phyloP scores from a whole-genome alignment of 2,888 invertebrate genomes.

The Amaurobius ferox region DNA sequence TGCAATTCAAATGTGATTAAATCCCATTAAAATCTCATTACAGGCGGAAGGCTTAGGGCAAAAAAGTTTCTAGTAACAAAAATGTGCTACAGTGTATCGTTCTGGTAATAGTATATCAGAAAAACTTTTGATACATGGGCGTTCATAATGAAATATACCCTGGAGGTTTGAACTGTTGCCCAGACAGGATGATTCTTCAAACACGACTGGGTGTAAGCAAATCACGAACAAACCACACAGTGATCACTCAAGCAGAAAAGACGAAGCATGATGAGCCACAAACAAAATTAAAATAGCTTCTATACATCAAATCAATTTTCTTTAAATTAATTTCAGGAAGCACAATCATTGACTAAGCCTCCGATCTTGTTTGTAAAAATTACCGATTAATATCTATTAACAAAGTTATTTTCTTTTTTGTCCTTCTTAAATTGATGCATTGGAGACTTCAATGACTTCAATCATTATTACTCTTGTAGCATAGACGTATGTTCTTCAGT shows the following conservation, averaged over 20 bases:
- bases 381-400: no score
- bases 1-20: conserved; percentile 22
- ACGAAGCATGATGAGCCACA: background rate
- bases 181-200: background rate
- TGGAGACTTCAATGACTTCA: no score
- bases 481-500: no score
- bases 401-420: no score
- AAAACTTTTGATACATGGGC: background rate
- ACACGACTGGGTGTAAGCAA: background rate
- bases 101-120: background rate
- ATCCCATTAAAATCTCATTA: conserved; percentile 45
- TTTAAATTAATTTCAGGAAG: background rate
- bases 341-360: no score
- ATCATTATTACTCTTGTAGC: no score
- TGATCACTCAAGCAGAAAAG: background rate
- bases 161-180: background rate
- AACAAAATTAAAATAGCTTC: background rate
- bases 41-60: conserved; percentile 8
- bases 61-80: background rate
- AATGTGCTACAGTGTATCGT: conserved; percentile 32
- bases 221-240: background rate
- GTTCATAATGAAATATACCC: background rate
- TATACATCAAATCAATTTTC: background rate
- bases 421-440: no score
- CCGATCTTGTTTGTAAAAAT: no score